Percentiles rank a stretch among this genome's conserved stretches.
Conservation (phyloP, 1,140 invertebrate genomes). For the Drosophila simulans region DNA sequence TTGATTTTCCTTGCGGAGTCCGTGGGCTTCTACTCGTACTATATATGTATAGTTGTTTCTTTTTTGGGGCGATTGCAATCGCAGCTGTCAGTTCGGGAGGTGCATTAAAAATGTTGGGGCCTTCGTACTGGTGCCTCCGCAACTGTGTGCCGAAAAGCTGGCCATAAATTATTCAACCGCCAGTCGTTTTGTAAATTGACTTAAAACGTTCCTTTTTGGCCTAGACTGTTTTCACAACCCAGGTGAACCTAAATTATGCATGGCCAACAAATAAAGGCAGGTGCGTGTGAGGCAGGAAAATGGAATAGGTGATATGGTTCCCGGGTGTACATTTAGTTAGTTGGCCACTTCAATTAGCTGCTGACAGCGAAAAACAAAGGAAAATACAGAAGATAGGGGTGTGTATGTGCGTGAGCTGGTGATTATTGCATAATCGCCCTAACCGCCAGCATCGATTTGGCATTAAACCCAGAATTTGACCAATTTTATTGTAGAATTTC, state of each 20-base stretch:
- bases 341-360: slow-evolving; percentile 62
- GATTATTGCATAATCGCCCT: slow-evolving; percentile 63
- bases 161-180: slow-evolving; percentile 67
- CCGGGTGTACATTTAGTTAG: slow-evolving; percentile 69
- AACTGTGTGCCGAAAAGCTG: slow-evolving; percentile 34
- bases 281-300: slow-evolving; percentile 30
- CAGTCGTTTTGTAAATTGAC: slow-evolving; percentile 70
- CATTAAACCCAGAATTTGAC: slow-evolving; percentile 18
- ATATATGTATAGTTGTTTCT: background rate
- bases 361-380: slow-evolving; percentile 9
- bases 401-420: slow-evolving; percentile 21
- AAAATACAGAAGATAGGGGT: background rate
- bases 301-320: slow-evolving; percentile 30
- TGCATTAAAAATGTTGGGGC: slow-evolving; percentile 31
- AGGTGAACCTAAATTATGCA: slow-evolving; percentile 32
- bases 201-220: slow-evolving; percentile 67
- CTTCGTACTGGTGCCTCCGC: background rate
- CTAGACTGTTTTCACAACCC: slow-evolving; percentile 67
- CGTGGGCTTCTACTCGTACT: background rate
- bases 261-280: slow-evolving; percentile 28
- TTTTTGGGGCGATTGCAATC: slow-evolving; percentile 60
- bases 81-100: slow-evolving; percentile 47
- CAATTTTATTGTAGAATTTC: background rate
- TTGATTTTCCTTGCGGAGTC: slow-evolving; percentile 63
- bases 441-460: slow-evolving; percentile 31